Evolutionary conservation across 2,888 invertebrate genomes (phyloP).

Genomic region (Cryptophagus acutangulus): DNA sequence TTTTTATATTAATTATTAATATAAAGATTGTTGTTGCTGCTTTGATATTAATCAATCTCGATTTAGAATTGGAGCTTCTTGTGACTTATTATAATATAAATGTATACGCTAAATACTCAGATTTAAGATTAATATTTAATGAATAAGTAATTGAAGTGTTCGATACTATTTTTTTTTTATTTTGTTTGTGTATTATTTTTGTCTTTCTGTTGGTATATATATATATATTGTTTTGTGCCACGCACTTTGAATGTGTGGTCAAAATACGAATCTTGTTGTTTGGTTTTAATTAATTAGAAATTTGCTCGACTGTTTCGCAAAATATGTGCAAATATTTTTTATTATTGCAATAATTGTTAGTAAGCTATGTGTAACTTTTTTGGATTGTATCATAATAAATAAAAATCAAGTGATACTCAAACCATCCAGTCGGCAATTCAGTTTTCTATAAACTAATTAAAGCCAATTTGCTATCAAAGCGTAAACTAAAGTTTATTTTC

Average conservation of each 20-base stretch:
- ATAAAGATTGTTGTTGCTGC: conserved; percentile 10
- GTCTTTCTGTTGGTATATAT: too few relatives aligned
- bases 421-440: too few relatives aligned
- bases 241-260: conserved; percentile 6
- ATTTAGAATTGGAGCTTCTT: conserved; percentile 38
- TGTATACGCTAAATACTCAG: conserved; percentile 48
- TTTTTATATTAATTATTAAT: conserved; percentile 1
- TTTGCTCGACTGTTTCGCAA: conserved; percentile 16
- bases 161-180: conserved; percentile 11
- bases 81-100: conserved; percentile 36
- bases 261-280: neutral
- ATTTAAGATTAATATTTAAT: conserved; percentile 16
- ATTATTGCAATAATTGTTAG: conserved; percentile 46
- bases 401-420: conserved; percentile 33
- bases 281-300: neutral
- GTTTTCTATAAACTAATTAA: too few relatives aligned
- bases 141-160: conserved; percentile 10
- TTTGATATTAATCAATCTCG: conserved; percentile 20
- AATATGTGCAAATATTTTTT: conserved; percentile 38
- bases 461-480: too few relatives aligned
- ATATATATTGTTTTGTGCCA: too few relatives aligned
- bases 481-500: too few relatives aligned
- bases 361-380: conserved; percentile 46
- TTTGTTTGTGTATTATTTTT: conserved; percentile 11
- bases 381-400: conserved; percentile 45